phyloP scores from a whole-genome alignment of 2,888 invertebrate genomes.

The Imbricaverruca yamaguchii region DNA sequence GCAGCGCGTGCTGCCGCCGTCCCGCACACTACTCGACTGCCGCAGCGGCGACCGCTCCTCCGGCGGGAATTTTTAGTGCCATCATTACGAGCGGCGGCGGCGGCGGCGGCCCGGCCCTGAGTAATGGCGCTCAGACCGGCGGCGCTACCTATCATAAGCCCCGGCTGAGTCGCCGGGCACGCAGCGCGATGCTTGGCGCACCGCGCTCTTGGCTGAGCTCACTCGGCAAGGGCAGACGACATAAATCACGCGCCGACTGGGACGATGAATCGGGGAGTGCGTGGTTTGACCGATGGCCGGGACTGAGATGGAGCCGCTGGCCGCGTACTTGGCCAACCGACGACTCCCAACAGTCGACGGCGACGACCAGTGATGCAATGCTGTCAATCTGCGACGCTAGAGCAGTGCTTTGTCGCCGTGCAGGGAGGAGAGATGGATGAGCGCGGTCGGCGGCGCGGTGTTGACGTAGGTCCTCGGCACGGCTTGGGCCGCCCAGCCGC shows the following conservation, averaged over 20 bases:
- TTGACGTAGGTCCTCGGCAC: background rate
- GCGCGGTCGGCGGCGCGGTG: background rate
- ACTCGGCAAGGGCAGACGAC: background rate
- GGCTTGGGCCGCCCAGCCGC: background rate
- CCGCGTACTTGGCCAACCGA: background rate
- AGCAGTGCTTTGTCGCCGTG: background rate
- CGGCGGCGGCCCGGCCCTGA: background rate
- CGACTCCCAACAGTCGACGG: no score
- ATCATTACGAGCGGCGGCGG: slow-evolving; percentile 3
- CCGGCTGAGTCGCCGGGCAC: background rate
- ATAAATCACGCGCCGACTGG: background rate
- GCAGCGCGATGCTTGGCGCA: background rate
- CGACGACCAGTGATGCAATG: no score
- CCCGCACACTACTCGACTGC: background rate
- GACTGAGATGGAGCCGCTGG: background rate
- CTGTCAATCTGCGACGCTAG: background rate
- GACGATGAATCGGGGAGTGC: no score
- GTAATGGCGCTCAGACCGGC: background rate
- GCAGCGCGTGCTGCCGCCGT: background rate
- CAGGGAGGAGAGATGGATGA: background rate
- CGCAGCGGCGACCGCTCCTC: background rate
- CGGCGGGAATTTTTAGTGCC: slow-evolving; percentile 14
- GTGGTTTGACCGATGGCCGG: background rate
- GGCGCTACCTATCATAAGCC: background rate
- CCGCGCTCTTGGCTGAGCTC: background rate